Conservation (phyloP, 2,797 vertebrate species). For the Xenops minutus region DNA sequence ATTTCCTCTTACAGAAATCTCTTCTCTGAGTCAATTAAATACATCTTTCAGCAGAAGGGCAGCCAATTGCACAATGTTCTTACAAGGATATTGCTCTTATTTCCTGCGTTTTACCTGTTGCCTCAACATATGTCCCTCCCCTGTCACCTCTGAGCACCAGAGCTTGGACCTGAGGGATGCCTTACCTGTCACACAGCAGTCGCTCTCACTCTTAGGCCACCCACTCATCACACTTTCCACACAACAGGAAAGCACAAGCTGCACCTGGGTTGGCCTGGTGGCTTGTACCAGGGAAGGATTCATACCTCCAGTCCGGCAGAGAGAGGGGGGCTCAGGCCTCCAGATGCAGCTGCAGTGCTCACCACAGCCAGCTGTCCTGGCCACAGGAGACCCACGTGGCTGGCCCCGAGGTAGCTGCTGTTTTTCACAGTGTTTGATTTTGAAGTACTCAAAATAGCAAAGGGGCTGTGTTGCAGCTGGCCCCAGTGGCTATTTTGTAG, state of each 20-base stretch:
- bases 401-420: background rate
- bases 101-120: background rate
- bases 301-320: accelerated
- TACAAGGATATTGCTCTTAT: background rate
- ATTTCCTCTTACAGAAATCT: background rate
- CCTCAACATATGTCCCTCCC: background rate
- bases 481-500: background rate
- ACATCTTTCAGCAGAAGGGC: background rate
- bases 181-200: background rate
- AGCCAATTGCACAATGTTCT: background rate
- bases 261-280: background rate
- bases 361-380: accelerated
- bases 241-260: background rate
- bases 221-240: background rate
- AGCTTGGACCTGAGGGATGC: background rate
- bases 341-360: accelerated
- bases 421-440: background rate
- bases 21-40: background rate
- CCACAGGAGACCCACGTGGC: background rate
- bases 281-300: background rate
- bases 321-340: accelerated
- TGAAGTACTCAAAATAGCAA: background rate
- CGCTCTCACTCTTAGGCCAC: background rate
- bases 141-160: background rate
- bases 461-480: background rate